Percentiles rank a stretch among this genome's conserved stretches.
Evolutionary conservation across 2,888 invertebrate genomes (phyloP).

Genomic region (Drosophila lacicola): DNA sequence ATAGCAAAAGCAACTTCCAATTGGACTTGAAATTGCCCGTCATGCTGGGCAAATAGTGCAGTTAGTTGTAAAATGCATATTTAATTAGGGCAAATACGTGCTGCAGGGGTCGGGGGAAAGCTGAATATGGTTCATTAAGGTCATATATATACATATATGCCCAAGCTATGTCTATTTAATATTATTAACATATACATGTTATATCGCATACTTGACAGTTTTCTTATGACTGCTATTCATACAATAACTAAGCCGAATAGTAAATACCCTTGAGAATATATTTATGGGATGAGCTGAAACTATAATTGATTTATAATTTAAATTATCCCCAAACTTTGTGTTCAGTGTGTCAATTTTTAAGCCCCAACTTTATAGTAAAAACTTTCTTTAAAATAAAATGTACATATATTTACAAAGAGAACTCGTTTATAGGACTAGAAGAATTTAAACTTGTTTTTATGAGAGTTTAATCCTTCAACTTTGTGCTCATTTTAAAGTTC

Average conservation of each 20-base stretch:
- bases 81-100: conserved; percentile 8
- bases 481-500: too few species aligned
- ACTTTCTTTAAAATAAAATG: too few species aligned
- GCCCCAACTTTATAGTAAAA: too few species aligned
- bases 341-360: too few species aligned
- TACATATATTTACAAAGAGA: too few species aligned
- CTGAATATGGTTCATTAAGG: conserved; percentile 15
- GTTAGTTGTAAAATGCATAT: conserved; percentile 18
- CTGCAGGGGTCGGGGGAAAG: background rate
- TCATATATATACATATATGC: conserved; percentile 13
- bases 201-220: background rate
- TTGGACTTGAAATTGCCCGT: conserved; percentile 31
- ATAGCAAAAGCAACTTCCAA: conserved; percentile 3
- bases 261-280: background rate
- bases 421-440: too few species aligned
- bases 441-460: too few species aligned
- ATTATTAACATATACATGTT: background rate
- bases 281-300: too few species aligned
- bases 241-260: background rate
- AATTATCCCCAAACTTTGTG: too few species aligned
- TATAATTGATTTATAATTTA: too few species aligned
- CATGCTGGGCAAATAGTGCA: conserved; percentile 20
- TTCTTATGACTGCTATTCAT: background rate
- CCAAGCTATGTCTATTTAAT: conserved; percentile 22
- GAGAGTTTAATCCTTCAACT: fast-evolving